Evolutionary conservation across 2,888 invertebrate genomes (phyloP), one percentile per base, ranked within the genome.

Genomic region (Masnerella sp.): DNA sequence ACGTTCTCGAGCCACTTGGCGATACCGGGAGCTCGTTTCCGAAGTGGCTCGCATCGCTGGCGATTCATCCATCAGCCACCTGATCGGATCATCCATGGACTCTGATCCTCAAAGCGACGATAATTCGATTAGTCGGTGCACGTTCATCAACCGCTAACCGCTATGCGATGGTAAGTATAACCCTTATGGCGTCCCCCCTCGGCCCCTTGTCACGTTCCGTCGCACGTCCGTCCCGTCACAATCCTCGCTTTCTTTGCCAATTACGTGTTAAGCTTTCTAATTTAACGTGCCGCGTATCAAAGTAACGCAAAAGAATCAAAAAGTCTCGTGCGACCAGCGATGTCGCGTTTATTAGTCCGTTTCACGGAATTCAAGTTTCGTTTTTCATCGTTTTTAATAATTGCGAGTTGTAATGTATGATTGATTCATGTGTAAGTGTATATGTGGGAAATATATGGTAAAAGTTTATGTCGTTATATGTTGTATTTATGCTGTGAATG

Each of bases 101-200:
- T 80, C 84, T 84, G 86, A 85, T 85, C 83, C 82, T 86, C 87
- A 87, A 87, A 87, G 87, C 86, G 82, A 85, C 85, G 85, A 86
- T 87, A 87, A 87, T 85, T 87, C 85, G 84, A 87, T 87, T 87
- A 87, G 79, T 80, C 79, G 78, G 77, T 81, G 81, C 82, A 82
- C 80, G 85, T 83, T 85, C 83, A 85, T 85, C 84, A 81, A 84
- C 84, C 84, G 81, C 84, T 80, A 82, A 82, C 84, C 78, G 76
- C 77, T 78, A 77, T 80, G 77, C 78, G 77, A 77, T 68, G 77
- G 78, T 76, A 59, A 77, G 68, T 74, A 70, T 75, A 74, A 74
- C 81, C 80, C 79, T 79, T 75, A 74, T 61, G 64, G 30, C 17
- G n/a, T 1, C 15, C 12, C 22, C 36, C 32, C 36, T 8, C 17